These are phyloP conservation scores for Bostrychus sinensis DNA, from an alignment of 2,113 vertebrate genomes.

Conservation along the genomic window DNA sequence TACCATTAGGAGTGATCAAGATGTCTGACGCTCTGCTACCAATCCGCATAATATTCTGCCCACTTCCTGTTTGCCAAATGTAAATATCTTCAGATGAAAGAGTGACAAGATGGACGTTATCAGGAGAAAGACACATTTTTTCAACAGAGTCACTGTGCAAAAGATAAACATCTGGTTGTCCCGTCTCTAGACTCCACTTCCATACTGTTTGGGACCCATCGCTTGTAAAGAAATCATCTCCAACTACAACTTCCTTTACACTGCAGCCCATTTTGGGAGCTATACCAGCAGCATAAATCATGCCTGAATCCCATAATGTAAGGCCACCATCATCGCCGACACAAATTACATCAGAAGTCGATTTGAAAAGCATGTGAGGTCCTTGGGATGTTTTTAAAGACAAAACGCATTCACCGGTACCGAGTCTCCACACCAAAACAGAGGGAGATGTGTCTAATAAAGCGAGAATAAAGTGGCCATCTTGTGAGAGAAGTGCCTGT, in stretches of 20 bases:
- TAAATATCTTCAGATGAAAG: conserved; percentile 76
- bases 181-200: conserved; percentile 69
- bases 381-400: conserved; percentile 57
- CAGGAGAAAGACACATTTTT: conserved; percentile 66
- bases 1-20: conserved; percentile 74
- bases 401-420: conserved; percentile 78
- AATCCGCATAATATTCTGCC: conserved; percentile 73
- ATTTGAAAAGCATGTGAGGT: conserved; percentile 62
- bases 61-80: conserved; percentile 75
- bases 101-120: conserved; percentile 67
- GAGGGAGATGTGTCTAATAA: conserved; percentile 61
- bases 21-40: conserved; percentile 66
- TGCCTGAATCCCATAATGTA: conserved; percentile 75
- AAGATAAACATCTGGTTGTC: conserved; percentile 58
- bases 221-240: conserved; percentile 70
- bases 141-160: conserved; percentile 71
- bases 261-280: conserved; percentile 64
- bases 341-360: conserved; percentile 57
- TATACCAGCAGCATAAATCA: conserved; percentile 63
- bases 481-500: conserved; percentile 68
- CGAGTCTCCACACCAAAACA: conserved; percentile 76
- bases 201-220: conserved; percentile 77
- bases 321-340: conserved; percentile 59
- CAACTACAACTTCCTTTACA: conserved; percentile 64
- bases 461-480: conserved; percentile 75